Conservation (phyloP, 2,888 invertebrate species). For the Podabrus alpinus region DNA sequence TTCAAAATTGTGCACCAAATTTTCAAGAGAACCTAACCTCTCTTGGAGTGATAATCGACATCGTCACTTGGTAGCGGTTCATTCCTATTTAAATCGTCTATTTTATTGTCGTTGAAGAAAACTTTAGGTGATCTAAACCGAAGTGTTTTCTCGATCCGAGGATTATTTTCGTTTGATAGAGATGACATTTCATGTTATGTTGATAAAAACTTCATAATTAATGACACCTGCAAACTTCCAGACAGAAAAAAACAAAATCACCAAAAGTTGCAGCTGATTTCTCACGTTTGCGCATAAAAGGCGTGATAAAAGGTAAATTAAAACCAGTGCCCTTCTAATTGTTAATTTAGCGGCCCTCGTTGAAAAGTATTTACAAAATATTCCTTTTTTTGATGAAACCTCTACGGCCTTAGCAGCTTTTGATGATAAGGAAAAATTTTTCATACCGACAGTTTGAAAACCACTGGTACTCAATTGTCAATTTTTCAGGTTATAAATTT, state of each 20-base stretch:
- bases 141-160: slow-evolving; percentile 52
- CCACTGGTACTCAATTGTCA: neutral
- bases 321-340: neutral
- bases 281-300: neutral
- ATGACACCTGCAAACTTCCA: neutral
- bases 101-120: slow-evolving; percentile 52
- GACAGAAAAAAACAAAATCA: neutral
- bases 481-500: neutral
- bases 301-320: neutral
- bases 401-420: too few species aligned
- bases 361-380: too few species aligned
- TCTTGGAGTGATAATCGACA: slow-evolving; percentile 41
- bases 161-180: slow-evolving; percentile 25
- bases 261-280: neutral
- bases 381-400: too few species aligned
- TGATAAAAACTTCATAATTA: neutral
- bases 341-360: too few species aligned
- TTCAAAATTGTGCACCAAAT: neutral
- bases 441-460: neutral
- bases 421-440: too few species aligned
- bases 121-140: slow-evolving; percentile 57
- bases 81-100: slow-evolving; percentile 49
- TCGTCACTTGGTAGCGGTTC: slow-evolving; percentile 39
- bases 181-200: slow-evolving; percentile 29
- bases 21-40: slow-evolving; percentile 34